Percentiles rank a stretch among this genome's conserved stretches.
phyloP scores from a whole-genome alignment of 2,113 vertebrate genomes.

The Sialia sialis region DNA sequence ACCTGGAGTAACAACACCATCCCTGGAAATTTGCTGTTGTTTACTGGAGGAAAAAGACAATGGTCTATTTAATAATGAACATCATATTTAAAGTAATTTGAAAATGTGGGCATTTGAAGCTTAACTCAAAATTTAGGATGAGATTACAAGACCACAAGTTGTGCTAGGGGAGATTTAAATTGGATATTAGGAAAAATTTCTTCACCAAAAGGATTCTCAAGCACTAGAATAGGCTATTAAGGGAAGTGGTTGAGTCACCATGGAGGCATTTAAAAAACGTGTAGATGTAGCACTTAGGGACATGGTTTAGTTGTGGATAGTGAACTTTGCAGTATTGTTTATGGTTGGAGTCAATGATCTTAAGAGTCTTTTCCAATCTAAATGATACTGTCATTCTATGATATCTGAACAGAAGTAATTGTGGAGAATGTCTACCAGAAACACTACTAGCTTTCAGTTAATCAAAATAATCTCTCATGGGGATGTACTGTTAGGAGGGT shows the following conservation, averaged over 20 bases:
- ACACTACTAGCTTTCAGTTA: background rate
- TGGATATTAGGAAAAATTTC: background rate
- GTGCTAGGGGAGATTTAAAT: background rate
- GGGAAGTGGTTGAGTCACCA: background rate
- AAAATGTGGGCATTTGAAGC: background rate
- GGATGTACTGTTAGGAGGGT: background rate
- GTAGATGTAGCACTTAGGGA: background rate
- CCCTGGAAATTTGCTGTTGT: background rate
- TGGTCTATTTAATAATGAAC: background rate
- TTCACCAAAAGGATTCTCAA: background rate
- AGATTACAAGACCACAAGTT: background rate
- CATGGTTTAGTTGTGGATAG: background rate
- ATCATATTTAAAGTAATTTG: background rate
- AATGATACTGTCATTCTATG: background rate
- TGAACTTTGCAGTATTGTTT: background rate
- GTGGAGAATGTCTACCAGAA: background rate
- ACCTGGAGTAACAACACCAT: background rate
- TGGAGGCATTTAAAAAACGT: background rate
- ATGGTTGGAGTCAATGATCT: background rate
- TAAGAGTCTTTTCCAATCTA: background rate
- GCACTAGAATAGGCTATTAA: background rate
- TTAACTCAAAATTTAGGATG: background rate
- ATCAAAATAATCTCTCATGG: background rate
- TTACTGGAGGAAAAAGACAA: background rate
- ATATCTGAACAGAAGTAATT: background rate